A percentile compares a stretch with the other conserved stretches of the same genome.
These are phyloP conservation scores for Crenichthys baileyi DNA, from an alignment of 2,797 vertebrate species.

Conservation along the genomic window DNA sequence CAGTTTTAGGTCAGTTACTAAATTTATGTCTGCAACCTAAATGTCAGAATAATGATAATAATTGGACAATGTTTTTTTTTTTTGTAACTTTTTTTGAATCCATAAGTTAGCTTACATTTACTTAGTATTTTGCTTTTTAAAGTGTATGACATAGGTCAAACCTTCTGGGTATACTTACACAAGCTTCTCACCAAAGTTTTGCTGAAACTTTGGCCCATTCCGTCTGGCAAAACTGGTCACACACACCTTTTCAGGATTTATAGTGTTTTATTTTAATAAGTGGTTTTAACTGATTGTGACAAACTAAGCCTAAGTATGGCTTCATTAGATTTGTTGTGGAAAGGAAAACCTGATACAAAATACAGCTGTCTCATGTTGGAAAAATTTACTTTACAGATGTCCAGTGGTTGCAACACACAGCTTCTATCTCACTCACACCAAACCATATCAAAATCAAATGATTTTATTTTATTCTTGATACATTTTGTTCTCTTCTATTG, in stretches of 20 bases:
- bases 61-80: no score
- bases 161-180: background rate
- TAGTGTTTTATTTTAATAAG: background rate
- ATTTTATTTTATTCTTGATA: conserved; percentile 46
- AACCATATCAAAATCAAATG: conserved; percentile 28
- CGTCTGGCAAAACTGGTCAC: background rate
- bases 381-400: conserved; percentile 29
- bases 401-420: conserved; percentile 30
- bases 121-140: background rate
- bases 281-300: background rate
- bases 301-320: background rate
- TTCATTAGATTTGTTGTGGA: background rate
- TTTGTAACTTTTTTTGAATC: no score
- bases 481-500: conserved; percentile 46
- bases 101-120: no score
- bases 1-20: no score
- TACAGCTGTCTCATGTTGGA: conserved; percentile 26
- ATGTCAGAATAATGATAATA: no score
- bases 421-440: conserved; percentile 39
- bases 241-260: background rate
- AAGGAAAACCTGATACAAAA: conserved; percentile 5
- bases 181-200: background rate
- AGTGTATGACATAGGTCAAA: background rate
- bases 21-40: no score
- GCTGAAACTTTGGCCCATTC: background rate